A percentile compares a stretch with the other conserved stretches of the same genome.
Evolutionary conservation across 2,113 vertebrate genomes (phyloP).

Genomic region (Junco hyemalis): DNA sequence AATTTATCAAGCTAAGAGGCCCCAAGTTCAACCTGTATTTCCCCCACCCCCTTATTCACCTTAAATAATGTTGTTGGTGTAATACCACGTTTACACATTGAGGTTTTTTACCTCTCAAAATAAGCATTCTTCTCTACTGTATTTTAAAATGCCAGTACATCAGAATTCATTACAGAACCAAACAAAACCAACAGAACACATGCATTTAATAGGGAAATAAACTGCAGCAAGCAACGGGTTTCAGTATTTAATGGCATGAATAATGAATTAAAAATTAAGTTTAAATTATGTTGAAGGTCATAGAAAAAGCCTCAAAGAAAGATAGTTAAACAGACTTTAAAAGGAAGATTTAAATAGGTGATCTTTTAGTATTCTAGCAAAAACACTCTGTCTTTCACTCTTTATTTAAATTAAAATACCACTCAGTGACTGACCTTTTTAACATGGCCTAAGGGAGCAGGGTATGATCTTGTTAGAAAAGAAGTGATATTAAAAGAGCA

Average conservation of each 20-base stretch:
- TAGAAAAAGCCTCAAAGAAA: constrained; percentile 34
- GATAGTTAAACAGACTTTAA: constrained; percentile 55
- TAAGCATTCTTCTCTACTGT: background rate
- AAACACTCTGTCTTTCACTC: constrained; percentile 38
- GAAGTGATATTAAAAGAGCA: constrained; percentile 50
- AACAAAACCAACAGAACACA: background rate
- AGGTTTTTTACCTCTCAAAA: background rate
- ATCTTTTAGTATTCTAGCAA: constrained; percentile 52
- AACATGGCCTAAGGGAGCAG: constrained; percentile 64
- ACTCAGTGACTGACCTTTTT: constrained; percentile 66
- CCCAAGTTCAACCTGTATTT: background rate
- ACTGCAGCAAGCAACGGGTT: background rate
- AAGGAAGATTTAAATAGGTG: constrained; percentile 48
- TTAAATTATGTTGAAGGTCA: constrained; percentile 60
- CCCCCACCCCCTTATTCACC: background rate
- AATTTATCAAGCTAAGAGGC: background rate
- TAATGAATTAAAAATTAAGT: constrained; percentile 51
- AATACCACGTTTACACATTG: background rate
- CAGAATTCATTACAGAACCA: background rate
- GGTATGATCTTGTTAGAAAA: constrained; percentile 56
- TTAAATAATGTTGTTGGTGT: background rate
- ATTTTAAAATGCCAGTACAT: background rate
- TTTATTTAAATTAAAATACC: constrained; percentile 70
- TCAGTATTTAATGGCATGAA: constrained; percentile 14
- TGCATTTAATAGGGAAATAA: background rate